phyloP scores from a whole-genome alignment of 2,797 vertebrate genomes.

The Coranthus polyacanthus region DNA sequence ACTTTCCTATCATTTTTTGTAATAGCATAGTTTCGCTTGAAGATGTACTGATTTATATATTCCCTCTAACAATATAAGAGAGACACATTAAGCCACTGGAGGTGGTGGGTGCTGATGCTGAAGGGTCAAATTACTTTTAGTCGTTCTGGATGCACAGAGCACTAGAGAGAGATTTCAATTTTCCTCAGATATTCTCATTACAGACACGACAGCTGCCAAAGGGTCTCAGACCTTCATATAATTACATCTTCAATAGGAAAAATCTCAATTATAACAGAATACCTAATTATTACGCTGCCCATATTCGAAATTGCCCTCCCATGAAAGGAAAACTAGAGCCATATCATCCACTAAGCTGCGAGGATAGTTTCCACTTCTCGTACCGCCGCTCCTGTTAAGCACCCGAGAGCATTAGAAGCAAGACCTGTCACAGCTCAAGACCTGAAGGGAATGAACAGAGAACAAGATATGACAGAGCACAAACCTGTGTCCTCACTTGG shows the following conservation, averaged over 20 bases:
- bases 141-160: conserved; percentile 75
- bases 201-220: conserved; percentile 75
- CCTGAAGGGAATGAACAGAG: conserved; percentile 70
- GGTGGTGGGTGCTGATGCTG: conserved; percentile 51
- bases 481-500: conserved; percentile 68
- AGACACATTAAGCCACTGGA: conserved; percentile 67
- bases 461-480: conserved; percentile 77
- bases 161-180: conserved; percentile 82
- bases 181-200: conserved; percentile 85
- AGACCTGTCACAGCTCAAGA: conserved; percentile 72
- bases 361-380: conserved; percentile 72
- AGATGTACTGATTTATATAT: conserved; percentile 78
- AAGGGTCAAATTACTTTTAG: conserved; percentile 81
- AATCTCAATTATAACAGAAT: conserved; percentile 84
- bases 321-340: conserved; percentile 64
- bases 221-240: conserved; percentile 76
- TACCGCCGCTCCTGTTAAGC: conserved; percentile 72
- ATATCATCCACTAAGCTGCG: conserved; percentile 69
- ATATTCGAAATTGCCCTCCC: conserved; percentile 72
- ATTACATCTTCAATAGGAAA: conserved; percentile 84
- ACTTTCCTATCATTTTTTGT: conserved; percentile 67
- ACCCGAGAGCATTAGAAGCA: conserved; percentile 74
- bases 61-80: conserved; percentile 72
- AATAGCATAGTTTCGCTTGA: conserved; percentile 78
- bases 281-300: conserved; percentile 77